Base-by-base conservation (phyloP, 92 coral and sea anemone species). In the Micromussa lordhowensis region DNA sequence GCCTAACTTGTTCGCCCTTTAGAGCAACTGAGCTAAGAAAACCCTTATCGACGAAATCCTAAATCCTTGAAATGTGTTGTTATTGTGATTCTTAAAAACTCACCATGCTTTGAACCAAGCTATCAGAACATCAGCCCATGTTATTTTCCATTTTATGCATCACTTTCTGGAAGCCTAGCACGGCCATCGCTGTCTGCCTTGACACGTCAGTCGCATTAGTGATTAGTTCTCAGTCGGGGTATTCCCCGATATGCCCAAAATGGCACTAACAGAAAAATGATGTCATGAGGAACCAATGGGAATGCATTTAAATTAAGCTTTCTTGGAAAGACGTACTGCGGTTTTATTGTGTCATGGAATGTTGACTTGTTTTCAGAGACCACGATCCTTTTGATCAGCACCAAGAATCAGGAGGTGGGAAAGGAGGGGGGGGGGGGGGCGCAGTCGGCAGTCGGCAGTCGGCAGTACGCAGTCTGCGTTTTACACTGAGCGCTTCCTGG, bases 251-350 rank as follows among this genome's bases (percentile, higher is more conserved):
- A 11, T 12, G 14, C 75, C 17, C 31, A 7, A 28, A 6, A 69
- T 69, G 75, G 75, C 75, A 28, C 32, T 19, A 21, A 12, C 38
- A 19, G 4, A n/a, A 38, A 2, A 69, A 69, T 69, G 75, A 69
- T 69, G 75, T 69, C 75, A 69, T 69, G 38, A 18, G 21, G 36
- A 69, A 11, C 75, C 75, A 69, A 69, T 69, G 75, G 36, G 21
- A 69, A 69, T 8, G 75, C 75, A 29, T 69, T 6, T 28, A 69
- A 31, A 28, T 69, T 69, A 69, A 28, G 36, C 18, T 69, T 69
- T 69, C 75, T 31, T 30, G 22, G 75, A 69, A 69, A 57, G 31
- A 69, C 38, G 34, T 54, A 10, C 59, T 54, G 18, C 59, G 1
- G 59, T 14, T 54, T 54, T 3, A 15, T 21, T 3, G 5, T 15